Base-by-base conservation (phyloP, 2,888 invertebrate genomes). In the Agrotis segetum region DNA sequence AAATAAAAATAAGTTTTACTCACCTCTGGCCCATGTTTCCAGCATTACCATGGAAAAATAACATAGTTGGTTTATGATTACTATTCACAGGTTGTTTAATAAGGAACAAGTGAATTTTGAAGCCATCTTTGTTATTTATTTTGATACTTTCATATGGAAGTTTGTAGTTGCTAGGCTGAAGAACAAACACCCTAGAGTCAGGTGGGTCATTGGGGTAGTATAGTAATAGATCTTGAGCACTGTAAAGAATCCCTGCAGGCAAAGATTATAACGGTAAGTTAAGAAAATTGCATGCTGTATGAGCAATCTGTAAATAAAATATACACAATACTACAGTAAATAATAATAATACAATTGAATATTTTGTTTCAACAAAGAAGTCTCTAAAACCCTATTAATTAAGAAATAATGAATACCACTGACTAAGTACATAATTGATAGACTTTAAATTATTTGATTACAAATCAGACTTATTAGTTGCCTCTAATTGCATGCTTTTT, bases 21-120 rank as follows among this genome's bases (percentile, higher is more conserved):
- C 79, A 97, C 97, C 98, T 97, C 91, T 99, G 99, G 0, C 99
- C 99, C 97, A 99, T 98, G 91, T 99, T 99, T 17, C 99, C 99
- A 66, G 99, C 99, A 97, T 99, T 99, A 9, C 99, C 99, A 96
- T 99, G 99, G 81, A 99, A 97, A 94, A 98, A 99, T 64, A 99
- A 95, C 89, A 99, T 96, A 14, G 99, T 99, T 0, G 99, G 98
- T 66, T 97, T 97, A 87, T 97, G 96, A 82, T 97, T 97, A 84
- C 97, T 97, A 78, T 97, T 97, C 59, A 97, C 97, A 1, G 97
- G 95, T 91, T 98, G 98, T 86, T 97, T 97, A 77, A 99, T 97
- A 87, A 98, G 97, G 90, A 98, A 98, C 93, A 98, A 97, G 87
- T 99, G 98, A 64, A 99, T 96, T 87, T 97, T 97, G 5, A 97